Conservation (phyloP, 1,140 invertebrate species). For the Melitaea cinxia region DNA sequence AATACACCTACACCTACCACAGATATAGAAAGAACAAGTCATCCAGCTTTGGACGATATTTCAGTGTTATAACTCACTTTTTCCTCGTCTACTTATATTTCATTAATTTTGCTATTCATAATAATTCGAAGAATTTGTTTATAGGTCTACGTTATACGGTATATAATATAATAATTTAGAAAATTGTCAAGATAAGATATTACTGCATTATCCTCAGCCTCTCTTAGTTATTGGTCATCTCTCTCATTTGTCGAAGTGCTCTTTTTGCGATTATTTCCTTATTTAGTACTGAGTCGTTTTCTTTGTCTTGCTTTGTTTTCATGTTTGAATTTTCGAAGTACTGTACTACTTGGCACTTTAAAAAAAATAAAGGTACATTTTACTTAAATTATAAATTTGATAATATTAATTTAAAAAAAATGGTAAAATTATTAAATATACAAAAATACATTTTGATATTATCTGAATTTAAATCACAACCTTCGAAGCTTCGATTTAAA, state of each 20-base stretch:
- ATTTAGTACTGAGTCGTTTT: neutral
- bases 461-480: no score
- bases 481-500: neutral
- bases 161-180: neutral
- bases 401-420: no score
- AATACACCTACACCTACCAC: no score
- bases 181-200: neutral
- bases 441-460: no score
- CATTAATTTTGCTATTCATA: neutral
- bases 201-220: neutral
- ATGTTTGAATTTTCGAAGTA: neutral
- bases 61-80: no score
- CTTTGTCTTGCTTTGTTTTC: neutral
- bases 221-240: neutral
- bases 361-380: no score
- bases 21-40: neutral
- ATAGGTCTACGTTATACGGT: no score
- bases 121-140: neutral
- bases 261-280: conserved; percentile 1
- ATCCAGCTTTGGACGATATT: neutral
- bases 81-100: no score
- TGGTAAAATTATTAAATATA: no score
- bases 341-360: no score
- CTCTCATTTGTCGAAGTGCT: conserved; percentile 4
- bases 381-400: no score